phyloP scores from a whole-genome alignment of 2,113 vertebrate genomes.

The Calyptomena viridis region DNA sequence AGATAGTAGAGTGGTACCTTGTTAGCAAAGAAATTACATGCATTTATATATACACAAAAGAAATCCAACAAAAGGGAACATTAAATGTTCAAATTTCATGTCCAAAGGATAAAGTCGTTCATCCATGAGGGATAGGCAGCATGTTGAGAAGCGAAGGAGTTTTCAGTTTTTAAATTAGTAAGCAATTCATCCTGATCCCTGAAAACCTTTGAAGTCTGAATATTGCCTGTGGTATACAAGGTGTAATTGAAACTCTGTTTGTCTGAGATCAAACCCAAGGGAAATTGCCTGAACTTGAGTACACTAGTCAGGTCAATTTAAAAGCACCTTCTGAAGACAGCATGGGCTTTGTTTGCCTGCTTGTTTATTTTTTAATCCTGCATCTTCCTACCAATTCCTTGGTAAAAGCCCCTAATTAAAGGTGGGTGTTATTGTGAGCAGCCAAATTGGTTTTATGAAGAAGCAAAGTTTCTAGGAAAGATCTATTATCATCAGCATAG shows the following conservation, averaged over 20 bases:
- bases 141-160: not conserved
- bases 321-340: not conserved
- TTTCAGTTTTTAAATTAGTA: constrained; percentile 3
- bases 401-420: not conserved
- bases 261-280: not conserved
- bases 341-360: not conserved
- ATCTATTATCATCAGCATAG: not conserved
- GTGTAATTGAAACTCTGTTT: not conserved
- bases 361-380: not conserved
- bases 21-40: not conserved
- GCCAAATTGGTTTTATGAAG: not conserved
- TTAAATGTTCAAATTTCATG: not conserved
- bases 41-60: not conserved
- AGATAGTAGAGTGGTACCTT: not conserved
- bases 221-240: constrained; percentile 1
- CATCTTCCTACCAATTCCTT: not conserved
- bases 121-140: not conserved
- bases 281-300: constrained; percentile 9
- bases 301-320: not conserved
- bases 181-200: not conserved
- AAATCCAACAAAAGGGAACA: not conserved
- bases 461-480: not conserved
- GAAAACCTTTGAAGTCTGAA: constrained; percentile 30
- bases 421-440: not conserved
- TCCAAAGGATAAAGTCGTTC: not conserved